Base-by-base conservation (phyloP, 2,888 invertebrate species). In the Ceraclea dissimilis region DNA sequence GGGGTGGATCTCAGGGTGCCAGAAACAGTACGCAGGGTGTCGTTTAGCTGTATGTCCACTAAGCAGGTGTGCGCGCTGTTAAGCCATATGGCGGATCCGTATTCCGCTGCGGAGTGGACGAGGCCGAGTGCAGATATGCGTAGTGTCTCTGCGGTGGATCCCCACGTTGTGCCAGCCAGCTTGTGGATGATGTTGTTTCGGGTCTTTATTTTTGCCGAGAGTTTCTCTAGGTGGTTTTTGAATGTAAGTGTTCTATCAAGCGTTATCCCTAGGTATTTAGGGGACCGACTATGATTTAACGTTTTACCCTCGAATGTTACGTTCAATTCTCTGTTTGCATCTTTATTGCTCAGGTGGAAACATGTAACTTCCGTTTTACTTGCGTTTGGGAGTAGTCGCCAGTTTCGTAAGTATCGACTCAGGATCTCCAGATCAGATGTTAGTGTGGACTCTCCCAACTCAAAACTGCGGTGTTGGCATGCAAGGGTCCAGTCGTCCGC, bases 51-150 rank as follows among this genome's bases (percentile, higher is more conserved):
- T 13, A 48, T 39, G 17, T 63, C 59, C 26, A 63, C 49, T 39
- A 33, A 34, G 17, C 22, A 19, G 31, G 51, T 59, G 51, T 59
- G 59, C 21, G 43, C 19, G 49, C 60, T 63, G 33, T 58, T 62
- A 13, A 58, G 33, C 60, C 62, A 63, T 22, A 63, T 62, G 26
- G 60, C 55, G 10, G 55, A 54, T 34, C 57, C 54, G 17, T 62
- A 62, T 55, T 63, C 59, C 1, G 60, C 62, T 26, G 57, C 48
- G 2, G 58, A 58, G 39, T 49, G 17, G 44, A 17, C 44, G n/a
- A 44, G 44, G 13, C n/a, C 13, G 5, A 44, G 16, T 44, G n/a
- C 44, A 11, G 44, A 11, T 44, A 17, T 44, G 13, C 44, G 44
- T 16, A 44, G 44, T 10, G 44, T 44, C n/a, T 44, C 44, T 6